Evolutionary conservation across 2,113 vertebrate species (phyloP), one percentile per base, ranked within the genome.

Genomic region (Grammomys surdaster): DNA sequence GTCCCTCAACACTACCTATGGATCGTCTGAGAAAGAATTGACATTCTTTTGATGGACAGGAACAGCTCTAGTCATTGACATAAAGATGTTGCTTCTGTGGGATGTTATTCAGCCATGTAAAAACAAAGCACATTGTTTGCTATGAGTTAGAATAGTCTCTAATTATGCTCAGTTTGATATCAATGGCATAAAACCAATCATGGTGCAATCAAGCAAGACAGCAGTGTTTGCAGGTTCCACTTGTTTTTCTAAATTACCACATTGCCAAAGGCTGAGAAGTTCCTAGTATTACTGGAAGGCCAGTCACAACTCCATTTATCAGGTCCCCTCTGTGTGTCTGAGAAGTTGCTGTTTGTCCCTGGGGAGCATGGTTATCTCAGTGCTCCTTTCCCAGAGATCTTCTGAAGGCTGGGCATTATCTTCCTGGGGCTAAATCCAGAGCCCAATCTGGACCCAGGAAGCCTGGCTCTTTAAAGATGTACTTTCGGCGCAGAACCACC

Each of bases 101-200:
- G 51, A 86, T 94, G 96, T 96, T 95, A 89, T 91, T 96, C 95
- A 92, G 67, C 31, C 91, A 93, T 93, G 87, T 69, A 97, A 97
- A 97, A 97, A 93, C 93, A 96, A 97, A 96, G 22, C 92, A 22
- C 58, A 78, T 97, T 97, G 92, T 97, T 97, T 98, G 67, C 98
- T 97, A 95, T 96, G 92, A 97, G 95, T 98, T 98, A 97, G 97
- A 98, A 97, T 95, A 97, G 60, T 92, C 72, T 97, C 70, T 98
- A 97, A 98, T 98, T 97, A 97, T 87, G 80, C 98, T 98, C 98
- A 98, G 98, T 96, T 98, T 98, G 98, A 97, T 96, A 97, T 97
- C 96, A 96, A 65, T 96, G 94, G 95, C 95, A 98, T 98, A 97
- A 98, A 98, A 97, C 97, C 96, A 98, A 98, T 98, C 98, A 97